Evolutionary conservation across 2,888 invertebrate species (phyloP).

Genomic region (Diarsia rubi): DNA sequence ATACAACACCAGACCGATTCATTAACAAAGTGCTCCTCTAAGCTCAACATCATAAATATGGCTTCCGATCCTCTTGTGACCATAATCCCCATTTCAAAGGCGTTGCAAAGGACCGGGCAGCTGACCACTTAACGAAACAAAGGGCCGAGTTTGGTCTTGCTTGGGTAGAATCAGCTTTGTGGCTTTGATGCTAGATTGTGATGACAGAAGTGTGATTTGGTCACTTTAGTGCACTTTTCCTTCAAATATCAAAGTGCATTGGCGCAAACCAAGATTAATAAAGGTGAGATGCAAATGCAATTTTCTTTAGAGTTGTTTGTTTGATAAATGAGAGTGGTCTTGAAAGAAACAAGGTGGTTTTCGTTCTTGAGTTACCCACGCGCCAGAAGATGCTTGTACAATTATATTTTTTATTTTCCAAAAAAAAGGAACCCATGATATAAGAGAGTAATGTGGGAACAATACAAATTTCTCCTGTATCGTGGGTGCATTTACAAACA

Average conservation of each 20-base stretch:
- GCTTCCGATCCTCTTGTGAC: slow-evolving; percentile 16
- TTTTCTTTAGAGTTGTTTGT: not conserved
- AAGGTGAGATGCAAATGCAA: too few species aligned
- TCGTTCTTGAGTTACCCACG: not conserved
- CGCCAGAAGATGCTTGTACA: not conserved
- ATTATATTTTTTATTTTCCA: too few species aligned
- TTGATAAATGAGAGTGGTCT: not conserved
- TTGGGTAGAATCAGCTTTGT: slow-evolving; percentile 7
- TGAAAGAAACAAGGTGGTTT: not conserved
- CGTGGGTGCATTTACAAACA: too few species aligned
- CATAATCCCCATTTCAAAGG: slow-evolving; percentile 36
- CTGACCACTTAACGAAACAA: not conserved
- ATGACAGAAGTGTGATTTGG: not conserved
- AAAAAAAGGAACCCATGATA: too few species aligned
- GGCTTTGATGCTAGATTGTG: not conserved
- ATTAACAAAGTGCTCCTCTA: slow-evolving; percentile 32
- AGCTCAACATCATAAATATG: slow-evolving; percentile 1
- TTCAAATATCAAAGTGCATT: not conserved
- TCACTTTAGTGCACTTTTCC: not conserved
- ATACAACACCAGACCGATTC: not conserved
- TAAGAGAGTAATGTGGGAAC: too few species aligned
- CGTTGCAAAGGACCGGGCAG: not conserved
- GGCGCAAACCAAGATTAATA: not conserved
- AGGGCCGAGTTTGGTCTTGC: not conserved
- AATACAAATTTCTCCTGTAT: too few species aligned